Evolutionary conservation across 2,888 invertebrate species (phyloP).

Genomic region (Cephonodes hylas): DNA sequence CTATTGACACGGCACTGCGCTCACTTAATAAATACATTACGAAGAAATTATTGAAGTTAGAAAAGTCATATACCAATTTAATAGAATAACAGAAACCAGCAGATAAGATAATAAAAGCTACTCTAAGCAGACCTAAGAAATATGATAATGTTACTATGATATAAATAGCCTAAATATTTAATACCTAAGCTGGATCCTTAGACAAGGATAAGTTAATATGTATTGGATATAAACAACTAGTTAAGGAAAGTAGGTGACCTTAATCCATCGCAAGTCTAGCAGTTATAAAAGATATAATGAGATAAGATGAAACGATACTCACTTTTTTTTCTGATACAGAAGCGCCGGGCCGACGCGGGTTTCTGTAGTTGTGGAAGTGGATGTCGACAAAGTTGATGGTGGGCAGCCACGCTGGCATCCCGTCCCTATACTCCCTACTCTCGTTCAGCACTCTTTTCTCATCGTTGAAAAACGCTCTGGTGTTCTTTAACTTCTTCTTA

Average conservation of each 20-base stretch:
- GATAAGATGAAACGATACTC: slow-evolving; percentile 31
- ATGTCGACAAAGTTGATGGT: slow-evolving; percentile 70
- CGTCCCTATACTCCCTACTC: slow-evolving; percentile 58
- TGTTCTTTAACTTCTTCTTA: slow-evolving; percentile 61
- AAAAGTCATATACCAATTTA: not conserved
- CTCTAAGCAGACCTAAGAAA: too few relatives aligned
- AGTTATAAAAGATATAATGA: not conserved
- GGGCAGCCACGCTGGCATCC: slow-evolving; percentile 69
- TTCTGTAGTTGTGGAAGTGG: slow-evolving; percentile 59
- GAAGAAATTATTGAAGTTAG: not conserved
- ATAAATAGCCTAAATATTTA: not conserved
- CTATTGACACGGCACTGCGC: not conserved
- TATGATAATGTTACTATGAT: too few relatives aligned
- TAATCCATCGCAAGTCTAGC: not conserved
- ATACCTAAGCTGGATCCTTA: not conserved
- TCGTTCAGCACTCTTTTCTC: slow-evolving; percentile 56
- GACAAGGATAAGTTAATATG: not conserved
- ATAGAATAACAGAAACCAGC: not conserved
- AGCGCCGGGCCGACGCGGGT: slow-evolving; percentile 39
- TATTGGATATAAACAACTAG: not conserved
- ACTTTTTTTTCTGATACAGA: slow-evolving; percentile 64
- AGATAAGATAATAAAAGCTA: not conserved
- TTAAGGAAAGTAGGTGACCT: not conserved
- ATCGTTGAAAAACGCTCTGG: slow-evolving; percentile 58
- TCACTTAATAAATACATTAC: not conserved